These are phyloP conservation scores for Thaumatotibia leucotreta DNA, from an alignment of 1,140 invertebrate genomes.

Conservation along the genomic window DNA sequence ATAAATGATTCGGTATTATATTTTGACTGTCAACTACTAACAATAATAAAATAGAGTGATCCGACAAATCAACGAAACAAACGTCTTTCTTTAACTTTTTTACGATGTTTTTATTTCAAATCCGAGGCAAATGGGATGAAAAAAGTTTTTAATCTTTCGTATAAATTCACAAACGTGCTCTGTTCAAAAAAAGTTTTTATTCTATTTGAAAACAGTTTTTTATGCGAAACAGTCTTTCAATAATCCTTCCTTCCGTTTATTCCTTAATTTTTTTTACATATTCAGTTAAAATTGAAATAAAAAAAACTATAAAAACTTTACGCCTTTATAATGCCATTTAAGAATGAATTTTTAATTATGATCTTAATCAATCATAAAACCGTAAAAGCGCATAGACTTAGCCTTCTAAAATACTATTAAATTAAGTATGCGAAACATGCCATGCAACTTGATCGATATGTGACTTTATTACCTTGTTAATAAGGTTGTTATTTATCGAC, in stretches of 20 bases:
- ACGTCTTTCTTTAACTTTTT: constrained; percentile 6
- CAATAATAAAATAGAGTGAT: not conserved
- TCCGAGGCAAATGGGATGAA: constrained; percentile 2
- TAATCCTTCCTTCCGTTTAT: constrained; percentile 35
- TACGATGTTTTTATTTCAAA: not conserved
- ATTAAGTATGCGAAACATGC: constrained; percentile 11
- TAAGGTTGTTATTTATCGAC: not conserved
- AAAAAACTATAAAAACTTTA: not conserved
- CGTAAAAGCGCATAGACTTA: not conserved
- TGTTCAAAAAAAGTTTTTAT: constrained; percentile 24
- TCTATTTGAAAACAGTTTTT: no score
- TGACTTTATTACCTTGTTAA: not conserved
- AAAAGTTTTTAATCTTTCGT: constrained; percentile 9
- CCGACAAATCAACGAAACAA: not conserved
- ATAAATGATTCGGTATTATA: not conserved
- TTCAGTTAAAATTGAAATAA: not conserved
- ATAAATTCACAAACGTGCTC: constrained; percentile 6
- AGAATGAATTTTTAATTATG: not conserved
- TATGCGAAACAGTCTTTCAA: no score
- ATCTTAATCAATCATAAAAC: constrained; percentile 13
- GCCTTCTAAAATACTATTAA: not conserved
- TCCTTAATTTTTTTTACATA: not conserved
- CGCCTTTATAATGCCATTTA: not conserved
- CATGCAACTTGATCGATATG: not conserved
- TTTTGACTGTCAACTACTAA: not conserved